Evolutionary conservation across 2,888 invertebrate species (phyloP), one percentile per base, ranked within the genome.

Genomic region (Acronicta psi): DNA sequence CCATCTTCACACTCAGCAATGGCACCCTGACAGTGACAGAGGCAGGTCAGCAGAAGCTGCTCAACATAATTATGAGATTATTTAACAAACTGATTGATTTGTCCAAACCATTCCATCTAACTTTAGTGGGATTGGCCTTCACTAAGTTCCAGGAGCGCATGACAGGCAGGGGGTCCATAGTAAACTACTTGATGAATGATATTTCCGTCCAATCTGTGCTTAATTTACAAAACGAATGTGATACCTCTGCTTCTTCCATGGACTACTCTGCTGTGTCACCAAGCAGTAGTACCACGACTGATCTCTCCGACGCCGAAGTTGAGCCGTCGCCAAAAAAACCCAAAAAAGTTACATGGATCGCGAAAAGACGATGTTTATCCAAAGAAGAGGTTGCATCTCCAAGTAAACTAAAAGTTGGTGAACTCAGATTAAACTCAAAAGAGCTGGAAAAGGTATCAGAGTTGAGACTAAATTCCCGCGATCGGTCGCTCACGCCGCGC

Each of bases 271-370:
- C 93, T 71, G 95, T 84, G 49, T 93, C 87, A 64, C 94, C 89
- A 8, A 93, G 86, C 81, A 95, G 85, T 85, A 94, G 93, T 73
- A 91, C 93, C 2, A 94, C 93, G 38, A 94, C 95, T 10, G 96
- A 96, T 77, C 94, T 95, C 36, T 95, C 95, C 0, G 96, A 96
- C 83, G 95, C 93, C 13, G 97, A 97, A 87, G 93, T 96, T 3
- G 97, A 97, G 81, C 97, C 97, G 0, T 96, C 96, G 5, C 96
- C 96, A n/a, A 97, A 97, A 86, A 97, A 97, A 84, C 95, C 95
- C 43, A 94, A 94, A 77, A 94, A 93, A 79, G 93, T 91, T 8
- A 92, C 86, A 66, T 93, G 93, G 93, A 93, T 94, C 80, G 94
- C 94, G 49, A 94, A 94, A 80, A 86, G 90, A 75, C 79, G 94